These are phyloP conservation scores for Porphyrio hochstetteri DNA, from an alignment of 2,113 vertebrate genomes.

Conservation along the genomic window DNA sequence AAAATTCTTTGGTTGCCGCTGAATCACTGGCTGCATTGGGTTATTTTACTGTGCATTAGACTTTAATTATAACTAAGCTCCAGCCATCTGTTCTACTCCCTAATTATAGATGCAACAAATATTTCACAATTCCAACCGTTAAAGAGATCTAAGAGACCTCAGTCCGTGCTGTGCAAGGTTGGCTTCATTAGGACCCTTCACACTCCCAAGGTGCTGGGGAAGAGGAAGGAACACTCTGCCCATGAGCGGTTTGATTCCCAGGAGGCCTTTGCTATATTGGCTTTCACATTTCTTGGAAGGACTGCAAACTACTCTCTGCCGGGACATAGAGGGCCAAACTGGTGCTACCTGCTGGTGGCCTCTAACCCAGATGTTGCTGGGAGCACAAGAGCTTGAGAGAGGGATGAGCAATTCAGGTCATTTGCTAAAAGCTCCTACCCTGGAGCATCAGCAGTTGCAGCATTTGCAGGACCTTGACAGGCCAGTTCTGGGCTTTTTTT, in stretches of 20 bases:
- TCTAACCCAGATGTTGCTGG: background rate
- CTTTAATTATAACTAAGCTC: slow-evolving; percentile 77
- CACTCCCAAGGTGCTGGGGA: background rate
- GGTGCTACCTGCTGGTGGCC: background rate
- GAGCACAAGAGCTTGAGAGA: background rate
- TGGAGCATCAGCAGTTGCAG: background rate
- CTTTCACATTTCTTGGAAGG: background rate
- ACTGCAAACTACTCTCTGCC: background rate
- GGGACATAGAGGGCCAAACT: background rate
- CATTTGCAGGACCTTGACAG: background rate
- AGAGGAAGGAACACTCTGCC: background rate
- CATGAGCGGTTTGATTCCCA: background rate
- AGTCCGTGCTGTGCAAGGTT: background rate
- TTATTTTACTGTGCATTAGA: slow-evolving; percentile 75
- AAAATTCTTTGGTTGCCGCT: slow-evolving; percentile 63
- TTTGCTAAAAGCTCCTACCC: background rate
- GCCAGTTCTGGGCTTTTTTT: background rate
- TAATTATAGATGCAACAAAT: slow-evolving; percentile 78
- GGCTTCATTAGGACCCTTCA: background rate
- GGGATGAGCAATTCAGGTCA: background rate
- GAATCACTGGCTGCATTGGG: slow-evolving; percentile 69
- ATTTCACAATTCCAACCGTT: slow-evolving; percentile 75
- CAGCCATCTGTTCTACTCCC: slow-evolving; percentile 74
- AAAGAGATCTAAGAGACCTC: slow-evolving; percentile 66
- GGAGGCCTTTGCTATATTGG: background rate